Evolutionary conservation across 1,140 invertebrate genomes (phyloP).

Genomic region (Drosophila bocqueti): DNA sequence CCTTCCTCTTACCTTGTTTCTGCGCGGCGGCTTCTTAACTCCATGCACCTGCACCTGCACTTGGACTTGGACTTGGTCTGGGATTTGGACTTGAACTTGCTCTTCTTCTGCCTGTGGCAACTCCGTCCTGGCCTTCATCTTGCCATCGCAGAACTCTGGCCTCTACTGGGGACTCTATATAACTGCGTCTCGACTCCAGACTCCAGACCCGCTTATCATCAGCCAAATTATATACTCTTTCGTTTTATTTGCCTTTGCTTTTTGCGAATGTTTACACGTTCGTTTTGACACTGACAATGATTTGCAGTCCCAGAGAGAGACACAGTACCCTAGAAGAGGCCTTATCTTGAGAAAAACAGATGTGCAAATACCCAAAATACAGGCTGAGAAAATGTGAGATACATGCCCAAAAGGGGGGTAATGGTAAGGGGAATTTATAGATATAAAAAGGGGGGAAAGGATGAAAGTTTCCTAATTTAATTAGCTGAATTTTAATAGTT

Average conservation of each 20-base stretch:
- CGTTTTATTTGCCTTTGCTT: conserved; percentile 12
- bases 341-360: conserved; percentile 1
- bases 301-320: neutral
- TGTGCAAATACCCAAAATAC: conserved; percentile 5
- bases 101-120: neutral
- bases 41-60: conserved; percentile 6
- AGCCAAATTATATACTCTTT: neutral
- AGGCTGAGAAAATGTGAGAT: neutral
- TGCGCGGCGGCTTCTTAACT: conserved; percentile 13
- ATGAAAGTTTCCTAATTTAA: neutral
- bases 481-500: neutral
- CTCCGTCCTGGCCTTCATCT: neutral
- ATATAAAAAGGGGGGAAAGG: neutral
- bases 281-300: conserved; percentile 40
- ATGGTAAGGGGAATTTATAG: neutral
- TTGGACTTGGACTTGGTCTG: neutral
- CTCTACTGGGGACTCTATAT: neutral
- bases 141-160: neutral
- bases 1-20: conserved; percentile 20
- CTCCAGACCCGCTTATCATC: conserved; percentile 8
- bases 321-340: neutral
- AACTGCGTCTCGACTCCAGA: neutral
- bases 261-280: conserved; percentile 30
- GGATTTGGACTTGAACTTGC: neutral
- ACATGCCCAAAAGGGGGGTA: too few species aligned